phyloP scores from a whole-genome alignment of 2,888 invertebrate species.

The Ceramica pisi region DNA sequence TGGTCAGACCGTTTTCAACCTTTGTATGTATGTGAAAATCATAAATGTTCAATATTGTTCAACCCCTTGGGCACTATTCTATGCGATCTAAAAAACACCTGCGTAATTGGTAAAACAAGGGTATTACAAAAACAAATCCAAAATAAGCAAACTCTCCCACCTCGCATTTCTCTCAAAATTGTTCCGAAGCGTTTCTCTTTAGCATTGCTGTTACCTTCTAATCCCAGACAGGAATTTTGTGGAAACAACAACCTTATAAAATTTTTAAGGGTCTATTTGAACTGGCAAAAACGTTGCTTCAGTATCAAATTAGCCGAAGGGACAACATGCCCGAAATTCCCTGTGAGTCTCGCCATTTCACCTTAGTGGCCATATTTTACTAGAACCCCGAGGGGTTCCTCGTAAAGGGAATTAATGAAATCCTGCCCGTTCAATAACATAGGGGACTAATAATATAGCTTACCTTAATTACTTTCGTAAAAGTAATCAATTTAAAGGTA shows the following conservation, averaged over 20 bases:
- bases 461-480: constrained; percentile 59
- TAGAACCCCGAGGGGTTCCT: constrained; percentile 64
- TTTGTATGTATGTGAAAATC: not conserved
- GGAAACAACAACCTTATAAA: constrained; percentile 43
- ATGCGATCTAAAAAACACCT: constrained; percentile 2
- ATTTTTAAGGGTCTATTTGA: constrained; percentile 40
- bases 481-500: constrained; percentile 62
- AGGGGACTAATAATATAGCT: constrained; percentile 65
- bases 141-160: constrained; percentile 37
- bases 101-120: not conserved
- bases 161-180: constrained; percentile 41
- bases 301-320: constrained; percentile 69
- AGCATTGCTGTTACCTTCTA: constrained; percentile 37
- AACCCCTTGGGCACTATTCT: not conserved
- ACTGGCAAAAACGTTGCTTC: constrained; percentile 39
- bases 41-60: not conserved
- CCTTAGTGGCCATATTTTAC: constrained; percentile 71
- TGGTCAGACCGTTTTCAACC: not conserved
- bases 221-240: constrained; percentile 42
- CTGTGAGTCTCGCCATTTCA: constrained; percentile 61
- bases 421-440: constrained; percentile 66
- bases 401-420: constrained; percentile 79
- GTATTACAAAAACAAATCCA: constrained; percentile 16
- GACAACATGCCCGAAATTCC: constrained; percentile 66
- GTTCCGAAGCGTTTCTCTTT: constrained; percentile 26